These are phyloP conservation scores for Ataeniobius toweri DNA, from an alignment of 2,797 vertebrate genomes.

Conservation along the genomic window DNA sequence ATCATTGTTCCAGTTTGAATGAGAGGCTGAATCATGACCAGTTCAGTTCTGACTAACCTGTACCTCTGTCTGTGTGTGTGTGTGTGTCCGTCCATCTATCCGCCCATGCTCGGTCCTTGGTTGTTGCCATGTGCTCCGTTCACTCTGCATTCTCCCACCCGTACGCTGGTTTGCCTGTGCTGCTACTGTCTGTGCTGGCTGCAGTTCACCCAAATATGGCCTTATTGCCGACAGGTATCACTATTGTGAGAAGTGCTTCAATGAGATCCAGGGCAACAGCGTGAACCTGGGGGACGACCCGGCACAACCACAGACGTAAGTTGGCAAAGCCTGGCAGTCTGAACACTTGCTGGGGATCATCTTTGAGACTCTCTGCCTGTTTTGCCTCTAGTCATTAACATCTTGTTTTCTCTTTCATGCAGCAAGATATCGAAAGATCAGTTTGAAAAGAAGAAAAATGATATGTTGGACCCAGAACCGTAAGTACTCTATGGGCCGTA, in stretches of 20 bases:
- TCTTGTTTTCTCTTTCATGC: slow-evolving; percentile 38
- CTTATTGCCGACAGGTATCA: slow-evolving; percentile 94
- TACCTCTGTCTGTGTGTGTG: slow-evolving; percentile 56
- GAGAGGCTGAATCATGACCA: slow-evolving; percentile 47
- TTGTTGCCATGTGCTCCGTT: slow-evolving; percentile 56
- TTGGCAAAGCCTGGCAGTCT: slow-evolving; percentile 44
- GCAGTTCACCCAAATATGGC: slow-evolving; percentile 76
- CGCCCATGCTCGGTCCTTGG: slow-evolving; percentile 46
- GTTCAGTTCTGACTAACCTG: slow-evolving; percentile 67
- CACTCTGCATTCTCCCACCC: slow-evolving; percentile 63
- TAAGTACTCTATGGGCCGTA: slow-evolving; percentile 79
- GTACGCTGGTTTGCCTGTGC: slow-evolving; percentile 68
- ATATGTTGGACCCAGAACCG: slow-evolving; percentile 97
- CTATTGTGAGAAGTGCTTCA: slow-evolving; percentile 99
- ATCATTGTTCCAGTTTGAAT: slow-evolving; percentile 50
- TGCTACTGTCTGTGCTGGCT: slow-evolving; percentile 74
- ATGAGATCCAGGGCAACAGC: slow-evolving; percentile 99
- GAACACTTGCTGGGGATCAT: slow-evolving; percentile 11
- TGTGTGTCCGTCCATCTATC: slow-evolving; percentile 42
- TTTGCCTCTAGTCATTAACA: slow-evolving; percentile 31
- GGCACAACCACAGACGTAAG: slow-evolving; percentile 98
- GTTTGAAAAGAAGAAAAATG: slow-evolving; percentile 99
- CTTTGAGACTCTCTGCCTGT: slow-evolving; percentile 16
- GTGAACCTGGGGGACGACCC: slow-evolving; percentile 99
- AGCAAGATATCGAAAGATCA: slow-evolving; percentile 99